Conservation (phyloP, 2,888 invertebrate species). For the Beris morrisii region DNA sequence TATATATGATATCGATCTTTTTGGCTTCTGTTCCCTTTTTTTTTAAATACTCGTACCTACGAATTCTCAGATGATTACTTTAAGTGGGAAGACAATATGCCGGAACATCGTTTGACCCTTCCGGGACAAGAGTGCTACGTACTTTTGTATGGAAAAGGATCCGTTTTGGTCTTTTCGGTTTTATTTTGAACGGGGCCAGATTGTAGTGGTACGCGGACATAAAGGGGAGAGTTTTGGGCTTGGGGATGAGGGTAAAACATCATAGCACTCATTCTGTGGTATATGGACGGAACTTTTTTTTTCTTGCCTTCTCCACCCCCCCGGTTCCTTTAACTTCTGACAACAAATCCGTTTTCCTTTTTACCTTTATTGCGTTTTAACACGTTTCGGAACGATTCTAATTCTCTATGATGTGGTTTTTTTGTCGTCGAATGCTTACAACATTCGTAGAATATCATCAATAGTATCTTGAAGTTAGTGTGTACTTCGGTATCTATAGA, state of each 20-base stretch:
- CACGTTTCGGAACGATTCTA: slow-evolving; percentile 27
- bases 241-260: too few species aligned
- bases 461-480: too few species aligned
- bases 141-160: too few species aligned
- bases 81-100: slow-evolving; percentile 32
- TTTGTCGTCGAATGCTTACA: slow-evolving; percentile 7
- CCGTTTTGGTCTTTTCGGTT: too few species aligned
- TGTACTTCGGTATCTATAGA: too few species aligned
- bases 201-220: too few species aligned
- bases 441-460: neutral
- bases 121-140: neutral
- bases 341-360: slow-evolving; percentile 26
- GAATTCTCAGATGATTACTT: slow-evolving; percentile 26
- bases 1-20: slow-evolving; percentile 31
- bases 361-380: slow-evolving; percentile 28
- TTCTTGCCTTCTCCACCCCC: neutral
- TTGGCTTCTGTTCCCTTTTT: slow-evolving; percentile 2
- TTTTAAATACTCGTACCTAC: slow-evolving; percentile 7
- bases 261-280: too few species aligned
- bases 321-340: slow-evolving; percentile 12
- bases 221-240: too few species aligned
- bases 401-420: slow-evolving; percentile 29
- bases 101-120: slow-evolving; percentile 27
- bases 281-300: slow-evolving; percentile 10
- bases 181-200: too few species aligned